Evolutionary conservation across 2,888 invertebrate species (phyloP), one percentile per base, ranked within the genome.

Genomic region (Caenorhabditis auriculariae): DNA sequence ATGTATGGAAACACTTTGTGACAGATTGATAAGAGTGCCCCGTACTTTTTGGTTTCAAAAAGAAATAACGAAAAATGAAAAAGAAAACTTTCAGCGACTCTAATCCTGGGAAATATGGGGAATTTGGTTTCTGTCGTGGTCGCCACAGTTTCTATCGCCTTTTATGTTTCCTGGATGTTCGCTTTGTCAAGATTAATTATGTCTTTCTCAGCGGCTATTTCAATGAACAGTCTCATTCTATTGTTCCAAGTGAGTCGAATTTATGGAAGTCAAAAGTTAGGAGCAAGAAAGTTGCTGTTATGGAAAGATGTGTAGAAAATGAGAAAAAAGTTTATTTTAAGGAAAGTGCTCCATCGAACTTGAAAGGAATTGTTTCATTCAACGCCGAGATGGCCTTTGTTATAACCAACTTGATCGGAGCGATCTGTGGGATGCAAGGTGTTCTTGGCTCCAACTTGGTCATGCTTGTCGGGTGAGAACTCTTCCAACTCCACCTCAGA

Each of bases 371-470:
- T 4, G 72, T 77, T 62, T 72, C 74, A 4, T 77, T 77, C 66
- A 77, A 75, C 44, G 77, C 75, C 1, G 77, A 77, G 47, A 70
- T 77, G 69, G 65, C 77, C 1, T 77, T 77, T 43, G 77, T 77
- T 1, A 52, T 73, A 4, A 75, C 67, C 44, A 77, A 77, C 65
- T 52, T 75, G 27, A 57, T 75, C 0, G 77, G 77, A n/a, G 74
- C 61, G 2, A 27, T 77, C 2, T 60, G 63, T 26, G 77, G 77
- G 28, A 77, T 77, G 77, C 58, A 65, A 50, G 23, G 60, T 4
- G 46, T 77, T 24, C 54, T 77, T 12, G 77, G 77, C 15, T 51
- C 50, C 15, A 63, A 71, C 54, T 60, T 77, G 12, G 45, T 47
- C 9, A 23, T 50, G 4, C 64, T 77, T 1, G 60, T 74, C 38